phyloP scores from a whole-genome alignment of 2,113 vertebrate species.

The Lipotes vexillifer region DNA sequence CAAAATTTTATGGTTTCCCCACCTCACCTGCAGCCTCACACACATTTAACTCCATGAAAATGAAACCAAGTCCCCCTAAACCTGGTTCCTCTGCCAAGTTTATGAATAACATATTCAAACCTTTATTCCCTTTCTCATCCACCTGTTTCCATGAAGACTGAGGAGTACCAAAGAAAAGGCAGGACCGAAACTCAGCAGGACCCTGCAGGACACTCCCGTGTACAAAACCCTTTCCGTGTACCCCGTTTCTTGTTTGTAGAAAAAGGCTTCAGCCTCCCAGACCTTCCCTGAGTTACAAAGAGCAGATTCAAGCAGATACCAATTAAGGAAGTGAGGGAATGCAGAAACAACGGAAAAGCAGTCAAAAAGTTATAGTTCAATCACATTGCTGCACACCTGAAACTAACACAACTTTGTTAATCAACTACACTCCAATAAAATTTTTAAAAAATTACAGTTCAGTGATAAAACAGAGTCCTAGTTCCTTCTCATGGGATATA shows the following conservation, averaged over 20 bases:
- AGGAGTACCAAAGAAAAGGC: background rate
- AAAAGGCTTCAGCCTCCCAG: background rate
- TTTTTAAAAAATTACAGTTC: background rate
- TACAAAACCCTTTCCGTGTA: background rate
- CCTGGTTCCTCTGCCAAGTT: background rate
- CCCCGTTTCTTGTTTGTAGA: background rate
- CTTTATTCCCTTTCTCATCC: background rate
- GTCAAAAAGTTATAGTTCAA: background rate
- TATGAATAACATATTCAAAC: background rate
- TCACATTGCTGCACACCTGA: background rate
- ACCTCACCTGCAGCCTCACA: background rate
- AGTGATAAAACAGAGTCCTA: background rate
- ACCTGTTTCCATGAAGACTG: background rate
- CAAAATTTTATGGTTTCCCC: background rate
- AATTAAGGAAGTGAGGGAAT: background rate
- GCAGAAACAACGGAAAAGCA: background rate
- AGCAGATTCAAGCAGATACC: background rate
- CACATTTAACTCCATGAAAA: background rate
- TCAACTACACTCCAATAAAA: background rate
- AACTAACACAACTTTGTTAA: background rate
- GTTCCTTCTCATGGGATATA: background rate
- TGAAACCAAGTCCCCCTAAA: background rate
- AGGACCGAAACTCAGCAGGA: background rate
- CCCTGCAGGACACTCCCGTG: background rate
- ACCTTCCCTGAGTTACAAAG: background rate